phyloP scores from a whole-genome alignment of 2,888 invertebrate species.

The Tigriopus californicus region DNA sequence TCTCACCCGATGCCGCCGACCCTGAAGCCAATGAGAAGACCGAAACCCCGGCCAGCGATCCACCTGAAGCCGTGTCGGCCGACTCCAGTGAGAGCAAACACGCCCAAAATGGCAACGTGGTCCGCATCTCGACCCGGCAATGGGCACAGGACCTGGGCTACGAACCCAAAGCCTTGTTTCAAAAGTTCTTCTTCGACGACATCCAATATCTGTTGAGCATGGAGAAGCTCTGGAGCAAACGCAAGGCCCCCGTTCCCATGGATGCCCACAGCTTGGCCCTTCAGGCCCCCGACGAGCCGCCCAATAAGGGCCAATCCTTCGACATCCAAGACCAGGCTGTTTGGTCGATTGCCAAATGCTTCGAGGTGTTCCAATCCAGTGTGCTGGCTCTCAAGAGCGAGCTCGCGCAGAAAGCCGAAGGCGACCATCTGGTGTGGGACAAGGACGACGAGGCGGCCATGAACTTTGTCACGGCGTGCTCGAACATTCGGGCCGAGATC shows the following conservation, averaged over 20 bases:
- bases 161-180: slow-evolving; percentile 63
- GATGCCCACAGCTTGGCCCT: slow-evolving; percentile 43
- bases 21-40: slow-evolving; percentile 57
- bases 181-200: slow-evolving; percentile 83
- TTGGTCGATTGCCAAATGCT: slow-evolving; percentile 60
- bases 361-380: slow-evolving; percentile 46
- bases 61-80: slow-evolving; percentile 26
- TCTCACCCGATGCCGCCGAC: slow-evolving; percentile 90
- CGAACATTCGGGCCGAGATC: slow-evolving; percentile 75
- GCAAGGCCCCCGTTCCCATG: slow-evolving; percentile 63
- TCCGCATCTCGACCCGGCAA: slow-evolving; percentile 50
- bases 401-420: slow-evolving; percentile 24
- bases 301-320: not conserved
- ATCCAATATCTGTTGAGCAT: slow-evolving; percentile 82
- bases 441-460: slow-evolving; percentile 83
- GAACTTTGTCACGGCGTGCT: slow-evolving; percentile 90
- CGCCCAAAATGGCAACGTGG: slow-evolving; percentile 31
- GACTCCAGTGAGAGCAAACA: not conserved
- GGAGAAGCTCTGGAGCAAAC: slow-evolving; percentile 84
- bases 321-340: slow-evolving; percentile 43
- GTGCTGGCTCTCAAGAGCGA: slow-evolving; percentile 42
- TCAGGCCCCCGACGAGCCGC: slow-evolving; percentile 24
- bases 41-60: too few relatives aligned
- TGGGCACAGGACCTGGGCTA: slow-evolving; percentile 76
- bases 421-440: slow-evolving; percentile 76